A percentile compares a stretch with the other conserved stretches of the same genome.
phyloP scores from a whole-genome alignment of 1,140 invertebrate genomes.

The Drosophila subobscura region DNA sequence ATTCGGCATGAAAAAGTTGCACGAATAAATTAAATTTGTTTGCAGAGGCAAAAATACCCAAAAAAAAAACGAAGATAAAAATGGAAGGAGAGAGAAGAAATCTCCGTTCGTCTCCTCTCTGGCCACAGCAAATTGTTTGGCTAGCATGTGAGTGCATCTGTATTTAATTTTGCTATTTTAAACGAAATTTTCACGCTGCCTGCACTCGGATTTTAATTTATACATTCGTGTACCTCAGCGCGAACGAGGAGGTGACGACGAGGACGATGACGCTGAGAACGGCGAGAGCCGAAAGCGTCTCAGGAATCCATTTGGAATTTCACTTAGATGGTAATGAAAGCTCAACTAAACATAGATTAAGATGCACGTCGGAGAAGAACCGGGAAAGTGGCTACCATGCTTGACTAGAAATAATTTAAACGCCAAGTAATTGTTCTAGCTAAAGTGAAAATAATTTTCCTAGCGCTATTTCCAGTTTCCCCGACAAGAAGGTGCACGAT shows the following conservation, averaged over 20 bases:
- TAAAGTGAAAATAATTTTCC: too few relatives aligned
- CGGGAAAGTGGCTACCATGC: neutral
- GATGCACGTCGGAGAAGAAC: too few relatives aligned
- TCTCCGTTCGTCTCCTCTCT: conserved; percentile 21
- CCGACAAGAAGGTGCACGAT: too few relatives aligned
- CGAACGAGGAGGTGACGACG: neutral
- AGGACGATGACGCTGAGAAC: conserved; percentile 1
- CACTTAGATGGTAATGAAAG: conserved; percentile 47
- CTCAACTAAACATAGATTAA: neutral
- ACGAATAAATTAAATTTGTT: conserved; percentile 81
- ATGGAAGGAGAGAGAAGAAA: conserved; percentile 35
- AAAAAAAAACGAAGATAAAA: neutral
- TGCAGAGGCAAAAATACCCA: conserved; percentile 39
- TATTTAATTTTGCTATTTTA: conserved; percentile 73
- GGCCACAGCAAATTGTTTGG: conserved; percentile 49
- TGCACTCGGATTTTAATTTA: conserved; percentile 67
- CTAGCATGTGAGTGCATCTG: conserved; percentile 59
- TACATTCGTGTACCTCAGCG: conserved; percentile 37
- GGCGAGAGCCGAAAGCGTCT: conserved; percentile 15
- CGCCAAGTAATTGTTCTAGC: conserved; percentile 22
- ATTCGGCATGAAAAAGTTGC: conserved; percentile 65
- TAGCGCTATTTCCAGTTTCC: too few relatives aligned
- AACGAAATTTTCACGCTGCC: conserved; percentile 63
- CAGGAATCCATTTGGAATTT: conserved; percentile 41
- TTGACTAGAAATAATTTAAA: conserved; percentile 23